Base-by-base conservation (phyloP, 2,113 vertebrate genomes). In the Rafetus swinhoei region DNA sequence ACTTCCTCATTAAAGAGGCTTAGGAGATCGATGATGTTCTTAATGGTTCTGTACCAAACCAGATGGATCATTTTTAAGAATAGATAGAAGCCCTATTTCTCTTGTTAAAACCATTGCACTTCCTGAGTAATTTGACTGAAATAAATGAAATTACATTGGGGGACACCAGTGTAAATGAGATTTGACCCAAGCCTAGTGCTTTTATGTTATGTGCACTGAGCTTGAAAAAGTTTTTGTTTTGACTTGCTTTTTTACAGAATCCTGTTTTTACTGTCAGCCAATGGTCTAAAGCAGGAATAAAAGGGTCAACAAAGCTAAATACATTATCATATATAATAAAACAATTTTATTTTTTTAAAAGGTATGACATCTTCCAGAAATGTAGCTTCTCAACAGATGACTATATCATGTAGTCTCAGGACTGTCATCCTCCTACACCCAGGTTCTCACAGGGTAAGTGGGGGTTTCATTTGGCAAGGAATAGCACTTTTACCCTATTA, bases 161-260 rank as follows among this genome's bases (percentile, higher is more conserved):
- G 11, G 84, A 59, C 35, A 19, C n/a, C 9, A 13, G 29, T 16
- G 8, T 35, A 62, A 13, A 4, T 45, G 19, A 74, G 21, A 83
- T 29, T 32, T 24, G 24, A 88, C 50, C 29, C 82, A 13, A 0
- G 0, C 35, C 0, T 15, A 16, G 25, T 5, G 29, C 62, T 52
- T 62, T 50, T 50, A 29, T n/a, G 56, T 72, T 45, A 19, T 1
- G 24, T 21, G 10, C 24, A 21, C 32, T 39, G 18, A 74, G 39
- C 19, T 14, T 62, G 60, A 27, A 62, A 81, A 18, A 56, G 29
- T 9, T 19, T 16, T 16, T 27, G 11, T n/a, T 29, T n/a, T 57
- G 8, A 53, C 27, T 22, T 25, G 6, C n/a, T 45, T 62, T 62
- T 82, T 19, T 72, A 6, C 3, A 19, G 13, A 35, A 32, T 55